These are phyloP conservation scores for Drosophila ficusphila DNA, from an alignment of 1,140 invertebrate genomes.

Conservation along the genomic window DNA sequence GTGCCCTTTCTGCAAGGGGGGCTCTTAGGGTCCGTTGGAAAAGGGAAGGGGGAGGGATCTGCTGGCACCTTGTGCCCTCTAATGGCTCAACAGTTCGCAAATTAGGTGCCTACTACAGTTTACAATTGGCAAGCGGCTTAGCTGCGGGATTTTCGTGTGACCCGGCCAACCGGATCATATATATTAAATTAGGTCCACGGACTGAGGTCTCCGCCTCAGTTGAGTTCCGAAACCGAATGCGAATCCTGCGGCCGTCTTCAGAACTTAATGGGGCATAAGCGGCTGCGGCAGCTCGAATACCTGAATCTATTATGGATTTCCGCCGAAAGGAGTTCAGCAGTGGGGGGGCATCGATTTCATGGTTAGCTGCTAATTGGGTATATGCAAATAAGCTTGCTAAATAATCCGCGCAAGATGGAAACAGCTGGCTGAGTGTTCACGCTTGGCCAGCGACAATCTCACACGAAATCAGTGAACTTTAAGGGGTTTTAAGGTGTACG, in stretches of 20 bases:
- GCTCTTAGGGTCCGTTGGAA: background rate
- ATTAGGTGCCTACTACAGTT: conserved; percentile 78
- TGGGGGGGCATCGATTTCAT: conserved; percentile 31
- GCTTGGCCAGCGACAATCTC: background rate
- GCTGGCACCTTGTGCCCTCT: conserved; percentile 59
- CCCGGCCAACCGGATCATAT: conserved; percentile 56
- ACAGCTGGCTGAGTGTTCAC: background rate
- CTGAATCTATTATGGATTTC: conserved; percentile 37
- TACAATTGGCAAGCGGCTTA: conserved; percentile 59
- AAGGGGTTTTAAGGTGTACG: background rate
- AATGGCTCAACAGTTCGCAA: conserved; percentile 79
- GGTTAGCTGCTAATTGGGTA: conserved; percentile 25
- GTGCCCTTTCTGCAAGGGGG: conserved; percentile 34
- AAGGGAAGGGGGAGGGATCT: conserved; percentile 1
- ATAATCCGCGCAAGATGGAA: conserved; percentile 2
- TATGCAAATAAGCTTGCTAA: conserved; percentile 21
- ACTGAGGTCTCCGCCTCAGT: background rate
- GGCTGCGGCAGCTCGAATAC: conserved; percentile 1
- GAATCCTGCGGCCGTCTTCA: conserved; percentile 5
- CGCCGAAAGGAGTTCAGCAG: background rate
- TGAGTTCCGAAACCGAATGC: background rate
- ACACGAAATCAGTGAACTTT: background rate
- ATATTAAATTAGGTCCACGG: conserved; percentile 63
- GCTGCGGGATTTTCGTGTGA: conserved; percentile 57
- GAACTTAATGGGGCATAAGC: conserved; percentile 21